Conservation (phyloP, 1,140 invertebrate genomes). For the Drosophila murphyi region DNA sequence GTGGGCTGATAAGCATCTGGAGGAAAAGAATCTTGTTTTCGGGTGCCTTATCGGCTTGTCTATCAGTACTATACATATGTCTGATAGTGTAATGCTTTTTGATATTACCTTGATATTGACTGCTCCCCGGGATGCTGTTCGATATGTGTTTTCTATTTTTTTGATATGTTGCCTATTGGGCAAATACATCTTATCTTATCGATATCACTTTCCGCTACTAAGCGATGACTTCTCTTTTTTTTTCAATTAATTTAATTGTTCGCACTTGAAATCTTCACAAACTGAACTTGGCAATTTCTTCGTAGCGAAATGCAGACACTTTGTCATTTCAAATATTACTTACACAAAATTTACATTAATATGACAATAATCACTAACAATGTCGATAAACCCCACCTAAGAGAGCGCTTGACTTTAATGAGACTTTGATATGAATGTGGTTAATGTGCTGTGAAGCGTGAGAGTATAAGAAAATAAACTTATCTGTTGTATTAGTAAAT, state of each 20-base stretch:
- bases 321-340: too few species aligned
- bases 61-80: conserved; percentile 14
- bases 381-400: conserved; percentile 16
- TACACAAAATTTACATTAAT: too few species aligned
- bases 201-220: not conserved
- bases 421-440: conserved; percentile 25
- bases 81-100: not conserved
- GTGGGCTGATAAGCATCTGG: conserved; percentile 26
- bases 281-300: conserved; percentile 8
- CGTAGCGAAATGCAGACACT: too few species aligned
- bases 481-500: too few species aligned
- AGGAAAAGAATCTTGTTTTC: not conserved
- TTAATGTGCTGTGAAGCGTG: too few species aligned
- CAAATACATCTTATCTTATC: conserved; percentile 28
- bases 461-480: too few species aligned
- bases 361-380: not conserved
- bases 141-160: conserved; percentile 10
- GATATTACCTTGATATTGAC: conserved; percentile 42
- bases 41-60: conserved; percentile 43
- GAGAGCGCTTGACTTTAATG: conserved; percentile 45
- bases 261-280: conserved; percentile 9
- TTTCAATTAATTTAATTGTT: conserved; percentile 70
- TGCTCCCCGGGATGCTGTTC: conserved; percentile 41
- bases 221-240: not conserved
- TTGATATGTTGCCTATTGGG: conserved; percentile 25